These are phyloP conservation scores for Sebastes taczanowskii DNA, from an alignment of 2,797 vertebrate genomes.

Conservation along the genomic window DNA sequence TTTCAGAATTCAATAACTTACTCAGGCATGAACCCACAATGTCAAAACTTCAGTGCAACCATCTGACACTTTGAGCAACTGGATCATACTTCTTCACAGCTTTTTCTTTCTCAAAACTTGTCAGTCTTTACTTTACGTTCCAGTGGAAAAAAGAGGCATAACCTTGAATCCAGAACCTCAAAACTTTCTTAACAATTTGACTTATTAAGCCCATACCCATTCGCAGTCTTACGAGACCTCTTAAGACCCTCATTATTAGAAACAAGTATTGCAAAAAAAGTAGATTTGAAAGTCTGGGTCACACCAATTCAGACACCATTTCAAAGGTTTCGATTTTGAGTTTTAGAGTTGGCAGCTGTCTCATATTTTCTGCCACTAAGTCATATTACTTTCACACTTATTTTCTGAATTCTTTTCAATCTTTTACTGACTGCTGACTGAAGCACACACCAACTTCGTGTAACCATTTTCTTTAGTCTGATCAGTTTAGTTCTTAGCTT, in stretches of 20 bases:
- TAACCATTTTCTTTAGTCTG: neutral
- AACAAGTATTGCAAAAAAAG: conserved; percentile 4
- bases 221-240: neutral
- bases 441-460: neutral
- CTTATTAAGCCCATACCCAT: neutral
- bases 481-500: neutral
- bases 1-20: conserved; percentile 38
- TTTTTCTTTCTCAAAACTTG: neutral
- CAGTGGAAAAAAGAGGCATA: neutral
- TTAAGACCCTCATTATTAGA: neutral
- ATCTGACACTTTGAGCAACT: neutral
- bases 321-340: neutral
- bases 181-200: conserved; percentile 14
- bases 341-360: neutral
- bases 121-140: no score
- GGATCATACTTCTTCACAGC: conserved; percentile 6
- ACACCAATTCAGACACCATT: neutral
- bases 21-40: conserved; percentile 18
- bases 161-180: conserved; percentile 3
- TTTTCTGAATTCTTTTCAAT: conserved; percentile 11
- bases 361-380: neutral
- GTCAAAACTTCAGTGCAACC: conserved; percentile 27
- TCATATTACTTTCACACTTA: neutral
- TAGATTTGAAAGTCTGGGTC: conserved; percentile 1
- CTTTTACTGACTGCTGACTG: neutral